phyloP scores from a whole-genome alignment of 1,140 invertebrate genomes.

The Achatina immaculata region DNA sequence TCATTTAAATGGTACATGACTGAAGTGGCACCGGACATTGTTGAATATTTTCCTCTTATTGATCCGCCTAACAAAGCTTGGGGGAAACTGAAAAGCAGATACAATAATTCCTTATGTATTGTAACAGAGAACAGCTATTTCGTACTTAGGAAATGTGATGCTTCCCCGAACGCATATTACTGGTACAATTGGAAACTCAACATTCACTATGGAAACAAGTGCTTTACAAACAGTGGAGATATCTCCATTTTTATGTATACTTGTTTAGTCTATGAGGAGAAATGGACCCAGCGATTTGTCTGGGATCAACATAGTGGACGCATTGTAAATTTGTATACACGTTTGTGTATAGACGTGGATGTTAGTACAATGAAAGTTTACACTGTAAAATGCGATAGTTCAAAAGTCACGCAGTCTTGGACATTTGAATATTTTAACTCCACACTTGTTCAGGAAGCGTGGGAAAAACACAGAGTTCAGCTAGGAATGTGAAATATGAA shows the following conservation, averaged over 20 bases:
- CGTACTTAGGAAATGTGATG: neutral
- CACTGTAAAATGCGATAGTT: no score
- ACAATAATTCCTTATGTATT: neutral
- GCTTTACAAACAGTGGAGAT: neutral
- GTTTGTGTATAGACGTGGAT: no score
- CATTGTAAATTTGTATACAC: no score
- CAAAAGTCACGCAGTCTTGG: no score
- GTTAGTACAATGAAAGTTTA: no score
- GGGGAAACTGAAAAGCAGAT: no score
- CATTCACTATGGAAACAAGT: neutral
- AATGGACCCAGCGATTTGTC: neutral
- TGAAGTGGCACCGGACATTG: no score
- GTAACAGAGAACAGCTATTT: neutral
- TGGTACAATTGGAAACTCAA: neutral
- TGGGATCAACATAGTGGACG: neutral
- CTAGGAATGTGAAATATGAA: no score
- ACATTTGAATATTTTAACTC: no score
- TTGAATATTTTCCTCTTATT: neutral
- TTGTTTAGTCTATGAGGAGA: neutral
- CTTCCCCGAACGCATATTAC: neutral
- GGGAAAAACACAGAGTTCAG: no score
- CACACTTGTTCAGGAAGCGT: no score
- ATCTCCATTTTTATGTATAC: neutral
- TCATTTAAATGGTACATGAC: no score
- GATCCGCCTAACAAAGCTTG: neutral